Percentiles rank a stretch among this genome's conserved stretches.
These are phyloP conservation scores for Neodiprion pinetum DNA, from an alignment of 1,140 invertebrate genomes.

Conservation along the genomic window DNA sequence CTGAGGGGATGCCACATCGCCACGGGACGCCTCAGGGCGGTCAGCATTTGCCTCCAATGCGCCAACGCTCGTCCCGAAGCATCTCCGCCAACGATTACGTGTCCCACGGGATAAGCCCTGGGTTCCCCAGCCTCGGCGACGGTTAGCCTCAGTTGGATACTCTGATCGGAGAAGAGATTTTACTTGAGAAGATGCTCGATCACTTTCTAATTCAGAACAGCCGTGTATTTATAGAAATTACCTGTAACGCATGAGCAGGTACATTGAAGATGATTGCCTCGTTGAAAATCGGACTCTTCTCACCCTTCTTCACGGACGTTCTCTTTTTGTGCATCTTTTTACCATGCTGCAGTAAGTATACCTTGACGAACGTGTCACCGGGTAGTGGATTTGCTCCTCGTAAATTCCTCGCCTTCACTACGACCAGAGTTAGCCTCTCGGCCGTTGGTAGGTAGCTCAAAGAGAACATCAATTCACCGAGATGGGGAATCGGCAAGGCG, in stretches of 20 bases:
- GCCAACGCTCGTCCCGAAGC: slow-evolving; percentile 73
- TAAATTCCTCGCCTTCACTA: slow-evolving; percentile 67
- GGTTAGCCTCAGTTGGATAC: slow-evolving; percentile 74
- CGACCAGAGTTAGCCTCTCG: slow-evolving; percentile 66
- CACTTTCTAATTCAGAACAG: neutral
- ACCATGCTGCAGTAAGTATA: slow-evolving; percentile 77
- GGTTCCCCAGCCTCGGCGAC: slow-evolving; percentile 65
- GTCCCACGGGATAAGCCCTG: slow-evolving; percentile 69
- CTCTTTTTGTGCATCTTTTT: slow-evolving; percentile 81
- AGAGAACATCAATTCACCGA: slow-evolving; percentile 68
- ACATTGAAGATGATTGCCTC: slow-evolving; percentile 82
- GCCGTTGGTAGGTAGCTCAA: slow-evolving; percentile 67
- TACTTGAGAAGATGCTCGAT: slow-evolving; percentile 14
- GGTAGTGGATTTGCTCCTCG: slow-evolving; percentile 41
- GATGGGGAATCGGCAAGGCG: slow-evolving; percentile 66
- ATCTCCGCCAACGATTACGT: slow-evolving; percentile 75
- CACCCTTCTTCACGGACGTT: slow-evolving; percentile 73
- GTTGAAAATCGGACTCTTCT: slow-evolving; percentile 79
- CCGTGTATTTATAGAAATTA: slow-evolving; percentile 39
- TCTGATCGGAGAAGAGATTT: slow-evolving; percentile 59
- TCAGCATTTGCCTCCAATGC: slow-evolving; percentile 86
- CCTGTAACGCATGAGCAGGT: slow-evolving; percentile 70
- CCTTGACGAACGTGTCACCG: slow-evolving; percentile 58
- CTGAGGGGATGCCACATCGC: slow-evolving; percentile 87
- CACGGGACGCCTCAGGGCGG: slow-evolving; percentile 79